These are phyloP conservation scores for Zaprionus bogoriensis DNA, from an alignment of 2,888 invertebrate genomes.

Conservation along the genomic window DNA sequence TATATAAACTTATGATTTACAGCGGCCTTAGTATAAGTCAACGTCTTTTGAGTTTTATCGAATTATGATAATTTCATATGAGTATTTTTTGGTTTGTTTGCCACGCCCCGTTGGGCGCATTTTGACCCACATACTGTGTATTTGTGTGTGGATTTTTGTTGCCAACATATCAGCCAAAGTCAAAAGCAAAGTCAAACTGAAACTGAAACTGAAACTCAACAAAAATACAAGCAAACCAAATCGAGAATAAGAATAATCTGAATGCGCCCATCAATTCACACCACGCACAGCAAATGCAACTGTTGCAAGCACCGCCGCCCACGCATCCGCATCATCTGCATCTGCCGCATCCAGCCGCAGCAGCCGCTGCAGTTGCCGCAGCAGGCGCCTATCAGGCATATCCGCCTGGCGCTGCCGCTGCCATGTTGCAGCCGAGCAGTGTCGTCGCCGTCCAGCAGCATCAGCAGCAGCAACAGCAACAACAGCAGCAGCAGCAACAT, in stretches of 20 bases:
- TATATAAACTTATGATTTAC: slow-evolving; percentile 34
- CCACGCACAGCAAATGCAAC: slow-evolving; percentile 83
- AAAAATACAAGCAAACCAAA: slow-evolving; percentile 29
- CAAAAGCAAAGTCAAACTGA: slow-evolving; percentile 49
- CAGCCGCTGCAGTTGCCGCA: slow-evolving; percentile 56
- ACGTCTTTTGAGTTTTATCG: slow-evolving; percentile 21
- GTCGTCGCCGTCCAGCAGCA: slow-evolving; percentile 69
- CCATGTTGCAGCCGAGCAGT: slow-evolving; percentile 70
- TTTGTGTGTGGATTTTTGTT: slow-evolving; percentile 20
- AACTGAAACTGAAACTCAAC: slow-evolving; percentile 28
- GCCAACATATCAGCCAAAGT: slow-evolving; percentile 46
- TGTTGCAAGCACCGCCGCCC: slow-evolving; percentile 81
- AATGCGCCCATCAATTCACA: slow-evolving; percentile 66
- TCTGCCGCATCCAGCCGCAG: slow-evolving; percentile 73
- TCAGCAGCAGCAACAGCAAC: slow-evolving; percentile 60
- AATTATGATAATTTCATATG: slow-evolving; percentile 18
- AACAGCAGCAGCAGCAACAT: slow-evolving; percentile 61
- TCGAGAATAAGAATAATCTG: slow-evolving; percentile 68
- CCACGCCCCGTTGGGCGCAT: slow-evolving; percentile 1
- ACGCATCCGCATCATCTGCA: slow-evolving; percentile 79
- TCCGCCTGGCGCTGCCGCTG: slow-evolving; percentile 56
- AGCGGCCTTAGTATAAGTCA: not conserved
- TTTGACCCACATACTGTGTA: not conserved
- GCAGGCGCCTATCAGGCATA: slow-evolving; percentile 63
- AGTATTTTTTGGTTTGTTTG: slow-evolving; percentile 22